Evolutionary conservation across 2,113 vertebrate genomes (phyloP), one percentile per base, ranked within the genome.

Genomic region (Anolis sagrei): DNA sequence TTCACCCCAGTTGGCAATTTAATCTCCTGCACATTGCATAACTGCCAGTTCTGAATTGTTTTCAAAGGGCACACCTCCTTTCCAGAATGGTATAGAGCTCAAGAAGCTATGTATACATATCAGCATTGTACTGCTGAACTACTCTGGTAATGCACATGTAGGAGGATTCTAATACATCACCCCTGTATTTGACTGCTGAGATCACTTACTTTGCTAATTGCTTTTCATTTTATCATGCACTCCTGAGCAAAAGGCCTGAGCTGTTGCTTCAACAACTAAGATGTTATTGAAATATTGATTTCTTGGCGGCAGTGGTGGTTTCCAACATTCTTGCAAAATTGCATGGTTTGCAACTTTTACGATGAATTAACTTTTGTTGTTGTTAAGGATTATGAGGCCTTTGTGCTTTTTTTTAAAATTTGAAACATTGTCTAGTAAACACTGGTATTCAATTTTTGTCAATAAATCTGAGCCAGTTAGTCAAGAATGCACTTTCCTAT

Each of bases 201-300:
- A 51, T 29, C 3, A 64, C 72, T 48, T 66, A 61, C 74, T 81
- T 83, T 19, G 44, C 64, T 77, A 77, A 51, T 81, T 84, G 85
- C 70, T 66, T 39, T 84, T 62, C 58, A 14, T 87, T 91, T 74
- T 89, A 69, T 51, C 32, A n/a, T 86, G 4, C 7, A 6, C 81
- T 80, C 68, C 58, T 7, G 7, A 80, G 9, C 9, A 76, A 76
- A 76, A 51, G 32, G 29, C 81, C 54, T 21, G 44, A 85, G 18
- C 49, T 79, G 84, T 86, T 86, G 49, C 44, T 82, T 85, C 54
- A 85, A 18, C 5, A 34, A 27, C n/a, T 14, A 84, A 62, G 14
- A 18, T 78, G 0, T 51, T 83, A 44, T 76, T 76, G 66, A 93
- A 82, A 39, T 11, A 7, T 85, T 61, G 66, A 81, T 80, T 51